Evolutionary conservation across 1,140 invertebrate species (phyloP), one percentile per base, ranked within the genome.

Genomic region (Psix sp.): DNA sequence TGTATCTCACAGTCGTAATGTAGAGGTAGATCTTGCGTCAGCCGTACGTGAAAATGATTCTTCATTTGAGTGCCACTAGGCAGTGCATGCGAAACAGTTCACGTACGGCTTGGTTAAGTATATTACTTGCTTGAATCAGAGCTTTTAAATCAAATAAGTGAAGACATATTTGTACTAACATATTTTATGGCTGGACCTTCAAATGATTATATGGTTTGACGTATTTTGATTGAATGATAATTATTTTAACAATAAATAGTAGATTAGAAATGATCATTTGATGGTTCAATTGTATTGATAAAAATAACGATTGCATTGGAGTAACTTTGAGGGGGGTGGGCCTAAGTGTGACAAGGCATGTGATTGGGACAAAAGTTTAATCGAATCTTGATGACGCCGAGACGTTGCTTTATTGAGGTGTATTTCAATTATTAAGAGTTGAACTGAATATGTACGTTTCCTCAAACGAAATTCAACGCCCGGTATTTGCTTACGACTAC

Each of bases 341-440:
- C 68, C 80, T 84, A 85, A 86, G 85, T 87, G 85, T 87, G 86
- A 87, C 86, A 87, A 87, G 86, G 81, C 78, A 83, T 85, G 84
- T 83, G 79, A 82, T 76, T 82, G 82, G 79, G 81, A 84, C 80
- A 78, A 78, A 76, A 21, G 43, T 36, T 62, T 21, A 4, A 54
- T 43, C 20, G 16, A 24, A 5, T 21, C 13, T 21, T 29, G 26
- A 29, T n/a, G 46, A 48, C 43, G 35, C 14, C 60, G 48, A 73
- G 49, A 72, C 68, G 59, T 65, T 72, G 68, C 52, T 72, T 72
- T 72, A 72, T 65, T 72, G 68, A 72, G 60, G 46, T 65, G 59
- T 9, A 57, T 63, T 71, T 70, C 57, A 49, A 66, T 11, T 16
- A 56, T 10, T 0, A 20, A 31, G 36, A 52, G 29, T 45, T 56